Percentiles rank a stretch among this genome's conserved stretches.
Conservation (phyloP, 1,140 invertebrate species). For the Galleria mellonella region DNA sequence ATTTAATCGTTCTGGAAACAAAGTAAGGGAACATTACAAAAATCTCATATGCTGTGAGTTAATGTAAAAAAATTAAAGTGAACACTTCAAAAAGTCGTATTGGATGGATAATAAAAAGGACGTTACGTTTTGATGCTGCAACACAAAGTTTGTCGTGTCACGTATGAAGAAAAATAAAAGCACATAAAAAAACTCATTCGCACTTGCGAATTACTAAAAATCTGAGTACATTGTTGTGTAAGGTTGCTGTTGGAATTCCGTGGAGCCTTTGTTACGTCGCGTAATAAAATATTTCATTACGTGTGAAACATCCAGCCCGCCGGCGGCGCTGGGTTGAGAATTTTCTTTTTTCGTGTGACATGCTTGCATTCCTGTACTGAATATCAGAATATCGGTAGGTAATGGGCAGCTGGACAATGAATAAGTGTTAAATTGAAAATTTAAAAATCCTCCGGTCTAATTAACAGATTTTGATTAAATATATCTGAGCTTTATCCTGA, state of each 20-base stretch:
- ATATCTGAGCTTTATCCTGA: too few species aligned
- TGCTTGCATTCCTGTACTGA: too few species aligned
- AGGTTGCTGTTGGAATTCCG: conserved; percentile 28
- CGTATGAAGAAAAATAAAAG: conserved; percentile 18
- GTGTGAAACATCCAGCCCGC: conserved; percentile 34
- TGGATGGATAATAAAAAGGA: too few species aligned
- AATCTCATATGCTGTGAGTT: background rate
- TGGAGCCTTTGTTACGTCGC: conserved; percentile 30
- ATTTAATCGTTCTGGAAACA: background rate
- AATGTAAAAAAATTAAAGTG: too few species aligned
- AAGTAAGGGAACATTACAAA: background rate
- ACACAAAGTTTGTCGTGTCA: conserved; percentile 6
- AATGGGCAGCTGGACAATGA: too few species aligned
- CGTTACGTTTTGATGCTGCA: conserved; percentile 2
- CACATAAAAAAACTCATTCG: conserved; percentile 22
- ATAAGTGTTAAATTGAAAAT: too few species aligned
- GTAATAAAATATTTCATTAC: conserved; percentile 64
- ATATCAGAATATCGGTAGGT: too few species aligned
- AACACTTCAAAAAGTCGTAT: too few species aligned
- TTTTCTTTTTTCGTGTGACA: background rate
- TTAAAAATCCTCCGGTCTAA: too few species aligned
- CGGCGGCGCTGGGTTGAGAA: background rate
- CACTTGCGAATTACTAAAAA: conserved; percentile 46
- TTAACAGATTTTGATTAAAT: too few species aligned
- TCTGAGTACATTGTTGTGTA: conserved; percentile 51